Percentiles rank a stretch among this genome's conserved stretches.
Evolutionary conservation across 1,140 invertebrate genomes (phyloP).

Genomic region (Triops longicaudatus): DNA sequence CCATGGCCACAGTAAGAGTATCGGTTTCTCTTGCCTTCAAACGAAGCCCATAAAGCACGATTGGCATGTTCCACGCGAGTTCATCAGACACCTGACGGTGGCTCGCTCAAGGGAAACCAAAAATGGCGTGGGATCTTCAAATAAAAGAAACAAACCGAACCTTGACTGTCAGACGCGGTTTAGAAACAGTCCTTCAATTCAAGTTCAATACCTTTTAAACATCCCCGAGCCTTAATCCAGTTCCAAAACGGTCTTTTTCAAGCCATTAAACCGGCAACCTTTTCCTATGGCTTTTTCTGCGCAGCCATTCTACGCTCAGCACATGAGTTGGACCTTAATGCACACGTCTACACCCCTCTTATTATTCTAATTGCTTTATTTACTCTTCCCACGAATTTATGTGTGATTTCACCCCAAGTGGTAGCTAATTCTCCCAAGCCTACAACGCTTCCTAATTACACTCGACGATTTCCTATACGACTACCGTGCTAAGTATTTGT

Average conservation of each 20-base stretch:
- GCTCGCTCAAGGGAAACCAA: neutral
- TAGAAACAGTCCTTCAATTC: too few species aligned
- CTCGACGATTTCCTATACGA: neutral
- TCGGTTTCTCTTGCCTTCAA: conserved; percentile 11
- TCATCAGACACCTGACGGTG: conserved; percentile 7
- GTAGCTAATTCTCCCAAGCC: neutral
- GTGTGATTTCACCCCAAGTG: neutral
- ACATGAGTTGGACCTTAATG: neutral
- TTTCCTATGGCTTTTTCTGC: too few species aligned
- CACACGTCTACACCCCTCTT: neutral
- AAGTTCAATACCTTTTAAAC: too few species aligned
- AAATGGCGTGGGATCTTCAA: neutral
- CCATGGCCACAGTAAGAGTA: neutral
- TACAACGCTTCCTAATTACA: neutral
- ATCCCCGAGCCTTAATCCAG: too few species aligned
- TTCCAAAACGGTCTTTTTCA: neutral
- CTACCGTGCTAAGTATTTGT: neutral
- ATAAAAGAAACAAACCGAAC: conserved; percentile 1
- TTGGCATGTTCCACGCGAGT: conserved; percentile 10
- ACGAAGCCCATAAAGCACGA: conserved; percentile 1
- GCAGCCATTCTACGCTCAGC: neutral
- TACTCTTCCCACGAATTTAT: neutral
- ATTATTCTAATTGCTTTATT: conserved; percentile 16
- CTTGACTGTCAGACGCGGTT: neutral
- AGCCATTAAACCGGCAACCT: neutral